These are phyloP conservation scores for Agrilus planipennis DNA, from an alignment of 1,140 invertebrate species.

Conservation along the genomic window DNA sequence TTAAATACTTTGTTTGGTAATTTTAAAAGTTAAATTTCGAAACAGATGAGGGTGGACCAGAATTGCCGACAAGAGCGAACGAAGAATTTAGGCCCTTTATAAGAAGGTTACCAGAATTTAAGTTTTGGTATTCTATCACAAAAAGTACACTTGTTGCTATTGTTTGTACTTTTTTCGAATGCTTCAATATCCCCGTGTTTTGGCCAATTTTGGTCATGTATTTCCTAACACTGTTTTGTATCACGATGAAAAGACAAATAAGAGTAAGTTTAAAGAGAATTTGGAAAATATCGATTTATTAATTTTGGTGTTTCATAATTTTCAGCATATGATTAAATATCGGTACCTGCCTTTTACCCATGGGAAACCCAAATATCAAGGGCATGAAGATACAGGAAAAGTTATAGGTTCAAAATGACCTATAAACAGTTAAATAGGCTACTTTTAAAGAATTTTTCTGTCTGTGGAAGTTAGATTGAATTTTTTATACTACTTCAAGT, in stretches of 20 bases:
- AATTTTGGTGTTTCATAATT: constrained; percentile 24
- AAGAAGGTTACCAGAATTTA: constrained; percentile 94
- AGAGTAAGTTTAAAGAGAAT: no score
- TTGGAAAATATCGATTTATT: no score
- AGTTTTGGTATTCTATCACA: constrained; percentile 97
- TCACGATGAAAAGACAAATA: constrained; percentile 99
- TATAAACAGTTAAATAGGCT: no score
- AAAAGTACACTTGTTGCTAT: constrained; percentile 90
- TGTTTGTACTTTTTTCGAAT: constrained; percentile 93
- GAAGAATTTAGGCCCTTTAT: constrained; percentile 99
- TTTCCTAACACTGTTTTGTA: constrained; percentile 94
- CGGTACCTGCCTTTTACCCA: constrained; percentile 96
- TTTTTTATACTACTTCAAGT: no score
- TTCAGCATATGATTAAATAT: constrained; percentile 99
- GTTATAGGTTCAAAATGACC: constrained; percentile 43
- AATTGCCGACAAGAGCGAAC: constrained; percentile 84
- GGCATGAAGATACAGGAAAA: constrained; percentile 44
- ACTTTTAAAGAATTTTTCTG: no score
- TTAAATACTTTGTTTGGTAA: no score
- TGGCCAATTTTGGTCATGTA: constrained; percentile 99
- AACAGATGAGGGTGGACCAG: constrained; percentile 70
- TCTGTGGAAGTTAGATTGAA: no score
- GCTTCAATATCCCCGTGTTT: constrained; percentile 98
- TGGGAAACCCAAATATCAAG: constrained; percentile 89
- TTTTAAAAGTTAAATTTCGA: no score